Percentiles rank a stretch among this genome's conserved stretches.
Evolutionary conservation across 2,888 invertebrate species (phyloP).

Genomic region (Temnothorax rugatulus): DNA sequence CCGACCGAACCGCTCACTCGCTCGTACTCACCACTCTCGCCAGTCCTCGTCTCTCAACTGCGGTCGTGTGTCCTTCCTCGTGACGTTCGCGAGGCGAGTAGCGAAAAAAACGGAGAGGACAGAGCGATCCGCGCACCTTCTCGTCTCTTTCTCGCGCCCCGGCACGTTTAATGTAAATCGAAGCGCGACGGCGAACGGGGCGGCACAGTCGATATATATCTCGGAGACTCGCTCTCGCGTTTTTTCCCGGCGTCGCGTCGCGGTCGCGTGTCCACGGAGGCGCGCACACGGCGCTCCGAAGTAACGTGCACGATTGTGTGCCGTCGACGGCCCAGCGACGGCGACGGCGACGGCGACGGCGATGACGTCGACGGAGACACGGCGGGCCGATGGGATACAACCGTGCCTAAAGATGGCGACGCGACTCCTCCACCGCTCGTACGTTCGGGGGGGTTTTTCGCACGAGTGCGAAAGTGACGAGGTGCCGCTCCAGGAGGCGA

Average conservation of each 20-base stretch:
- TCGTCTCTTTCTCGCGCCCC: conserved; percentile 26
- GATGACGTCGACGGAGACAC: conserved; percentile 54
- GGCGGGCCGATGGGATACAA: conserved; percentile 55
- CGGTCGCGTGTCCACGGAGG: conserved; percentile 34
- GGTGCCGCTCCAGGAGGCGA: conserved; percentile 70
- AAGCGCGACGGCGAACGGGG: background rate
- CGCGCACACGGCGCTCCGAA: conserved; percentile 23
- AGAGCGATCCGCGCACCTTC: background rate
- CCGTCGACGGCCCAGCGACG: conserved; percentile 2
- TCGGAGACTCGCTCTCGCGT: background rate
- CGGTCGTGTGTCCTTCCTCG: background rate
- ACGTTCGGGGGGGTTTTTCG: conserved; percentile 75
- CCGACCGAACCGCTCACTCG: background rate
- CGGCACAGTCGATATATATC: conserved; percentile 19
- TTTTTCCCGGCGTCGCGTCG: conserved; percentile 14
- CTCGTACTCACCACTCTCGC: background rate
- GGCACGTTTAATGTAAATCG: conserved; percentile 23
- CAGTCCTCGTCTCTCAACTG: background rate
- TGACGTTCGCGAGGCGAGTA: conserved; percentile 19
- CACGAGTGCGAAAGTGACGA: conserved; percentile 80
- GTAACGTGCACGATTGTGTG: conserved; percentile 5
- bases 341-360: conserved; percentile 54
- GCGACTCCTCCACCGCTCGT: conserved; percentile 71
- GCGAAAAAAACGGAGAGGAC: conserved; percentile 27
- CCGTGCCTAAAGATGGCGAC: conserved; percentile 82